Evolutionary conservation across 2,888 invertebrate species (phyloP), one percentile per base, ranked within the genome.

Genomic region (Lasioglossum oenotherae): DNA sequence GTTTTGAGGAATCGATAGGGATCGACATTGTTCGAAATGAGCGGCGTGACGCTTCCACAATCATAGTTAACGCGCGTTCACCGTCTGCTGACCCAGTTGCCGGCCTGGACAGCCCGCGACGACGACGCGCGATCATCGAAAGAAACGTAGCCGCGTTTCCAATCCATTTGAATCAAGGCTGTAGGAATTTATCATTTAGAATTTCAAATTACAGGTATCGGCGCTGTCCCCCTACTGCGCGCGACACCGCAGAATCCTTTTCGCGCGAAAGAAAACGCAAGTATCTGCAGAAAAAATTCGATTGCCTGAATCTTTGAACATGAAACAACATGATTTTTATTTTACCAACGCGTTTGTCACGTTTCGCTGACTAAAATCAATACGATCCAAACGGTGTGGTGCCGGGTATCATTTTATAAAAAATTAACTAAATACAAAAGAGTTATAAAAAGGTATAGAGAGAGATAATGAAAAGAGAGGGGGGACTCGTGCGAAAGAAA

Each of bases 21-120:
- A 76, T 82, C 83, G 83, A 76, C 75, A 83, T 73, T 83, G 83
- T 82, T 83, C 83, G 82, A 35, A 82, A 82, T 82, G 49, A 73
- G 60, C 72, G n/a, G 49, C 6, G 38, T 44, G 76, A 64, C 46
- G 83, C 76, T 83, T 83, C 41, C 49, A 83, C 72, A 46, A 83
- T 83, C 35, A 19, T 72, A 44, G 71, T 60, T 31, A 76, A 76
- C 53, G 53, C 83, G 83, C 46, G 75, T 82, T 60, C 74, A 38
- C 74, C 67, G 82, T 74, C 82, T 71, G 57, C 46, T 72, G 74
- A 82, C 71, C 74, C 71, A 60, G 75, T 74, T 82, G 49, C 38
- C 35, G 38, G 57, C 38, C 27, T 57, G 41, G 8, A 57, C 67
- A 57, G 23, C 1, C 23, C 69, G 19, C 38, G 53, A 53, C 53